Evolutionary conservation across 2,797 vertebrate species (phyloP).

Genomic region (Coregonus suidteri): DNA sequence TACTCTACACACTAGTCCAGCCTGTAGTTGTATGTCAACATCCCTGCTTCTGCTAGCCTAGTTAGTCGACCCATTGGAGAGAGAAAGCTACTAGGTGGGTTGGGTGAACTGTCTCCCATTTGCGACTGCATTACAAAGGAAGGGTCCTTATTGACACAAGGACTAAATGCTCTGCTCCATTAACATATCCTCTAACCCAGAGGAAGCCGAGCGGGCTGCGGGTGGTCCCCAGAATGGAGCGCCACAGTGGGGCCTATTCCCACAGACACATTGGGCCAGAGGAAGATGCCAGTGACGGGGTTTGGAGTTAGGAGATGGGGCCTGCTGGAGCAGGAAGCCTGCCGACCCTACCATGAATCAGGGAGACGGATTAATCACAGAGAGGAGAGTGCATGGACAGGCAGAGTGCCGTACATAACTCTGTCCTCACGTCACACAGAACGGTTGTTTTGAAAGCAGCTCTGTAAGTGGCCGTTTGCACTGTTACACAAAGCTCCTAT

Average conservation of each 20-base stretch:
- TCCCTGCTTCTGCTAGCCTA: background rate
- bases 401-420: slow-evolving; percentile 28
- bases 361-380: slow-evolving; percentile 33
- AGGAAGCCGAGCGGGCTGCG: slow-evolving; percentile 31
- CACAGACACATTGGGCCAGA: slow-evolving; percentile 13
- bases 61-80: background rate
- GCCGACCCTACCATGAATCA: slow-evolving; percentile 53
- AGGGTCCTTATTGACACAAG: slow-evolving; percentile 43
- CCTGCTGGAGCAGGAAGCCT: slow-evolving; percentile 45
- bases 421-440: slow-evolving; percentile 30
- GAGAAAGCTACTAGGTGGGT: slow-evolving; percentile 1
- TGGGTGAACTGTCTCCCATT: slow-evolving; percentile 19
- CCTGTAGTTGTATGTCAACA: slow-evolving; percentile 5
- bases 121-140: slow-evolving; percentile 24
- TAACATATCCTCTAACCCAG: slow-evolving; percentile 34
- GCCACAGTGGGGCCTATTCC: slow-evolving; percentile 14
- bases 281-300: slow-evolving; percentile 53
- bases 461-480: slow-evolving; percentile 34
- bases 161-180: slow-evolving; percentile 46
- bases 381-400: slow-evolving; percentile 50
- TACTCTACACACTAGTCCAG: background rate
- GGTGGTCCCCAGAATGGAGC: slow-evolving; percentile 11
- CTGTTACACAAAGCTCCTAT: slow-evolving; percentile 32
- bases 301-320: slow-evolving; percentile 26
- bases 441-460: slow-evolving; percentile 35